Conservation (phyloP, 2,113 vertebrate species). For the Protomyctophum bolini region DNA sequence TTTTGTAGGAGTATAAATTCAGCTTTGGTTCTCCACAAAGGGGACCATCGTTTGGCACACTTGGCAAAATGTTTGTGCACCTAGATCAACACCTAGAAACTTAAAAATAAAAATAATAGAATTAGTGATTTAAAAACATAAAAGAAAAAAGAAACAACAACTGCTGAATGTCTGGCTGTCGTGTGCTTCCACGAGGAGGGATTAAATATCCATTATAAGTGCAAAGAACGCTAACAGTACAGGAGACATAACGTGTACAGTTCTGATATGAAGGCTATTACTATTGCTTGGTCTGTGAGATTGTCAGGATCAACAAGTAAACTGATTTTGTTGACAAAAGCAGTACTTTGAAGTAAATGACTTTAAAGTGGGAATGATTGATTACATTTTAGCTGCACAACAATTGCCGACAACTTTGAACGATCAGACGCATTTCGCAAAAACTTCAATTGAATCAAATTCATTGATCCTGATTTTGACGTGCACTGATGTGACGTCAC, state of each 20-base stretch:
- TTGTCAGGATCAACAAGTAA: constrained; percentile 26
- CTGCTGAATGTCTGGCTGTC: constrained; percentile 1
- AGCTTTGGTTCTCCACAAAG: not conserved
- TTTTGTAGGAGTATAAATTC: no score
- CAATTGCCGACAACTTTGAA: constrained; percentile 19
- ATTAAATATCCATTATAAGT: constrained; percentile 34
- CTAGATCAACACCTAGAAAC: not conserved
- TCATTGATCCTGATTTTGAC: not conserved
- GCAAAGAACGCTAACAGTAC: constrained; percentile 27
- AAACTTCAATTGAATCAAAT: no score
- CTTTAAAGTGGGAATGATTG: not conserved
- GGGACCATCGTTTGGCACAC: constrained; percentile 38
- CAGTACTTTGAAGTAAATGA: not conserved
- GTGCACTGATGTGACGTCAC: not conserved
- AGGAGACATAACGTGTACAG: not conserved
- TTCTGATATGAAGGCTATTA: not conserved
- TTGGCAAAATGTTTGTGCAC: constrained; percentile 14
- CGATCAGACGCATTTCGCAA: constrained; percentile 9
- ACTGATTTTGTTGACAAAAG: not conserved
- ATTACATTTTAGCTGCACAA: constrained; percentile 17
- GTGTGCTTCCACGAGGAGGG: constrained; percentile 7
- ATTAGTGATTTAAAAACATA: not conserved
- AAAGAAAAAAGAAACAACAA: not conserved
- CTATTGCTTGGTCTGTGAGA: constrained; percentile 12
- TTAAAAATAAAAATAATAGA: not conserved